Conservation (phyloP, 2,888 invertebrate genomes). For the Andrena dorsata region DNA sequence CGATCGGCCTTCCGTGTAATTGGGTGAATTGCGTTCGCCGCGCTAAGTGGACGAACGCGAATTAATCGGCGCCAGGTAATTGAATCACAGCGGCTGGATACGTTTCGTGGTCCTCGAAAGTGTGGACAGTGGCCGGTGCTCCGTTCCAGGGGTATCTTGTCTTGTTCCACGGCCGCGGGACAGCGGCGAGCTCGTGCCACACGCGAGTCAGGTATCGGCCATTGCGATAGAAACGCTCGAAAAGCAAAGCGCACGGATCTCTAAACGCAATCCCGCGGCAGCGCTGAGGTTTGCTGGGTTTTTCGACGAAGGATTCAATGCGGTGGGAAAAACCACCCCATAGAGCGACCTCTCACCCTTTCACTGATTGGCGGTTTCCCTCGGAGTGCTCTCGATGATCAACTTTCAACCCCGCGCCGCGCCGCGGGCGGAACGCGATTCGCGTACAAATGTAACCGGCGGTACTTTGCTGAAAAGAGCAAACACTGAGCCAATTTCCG, state of each 20-base stretch:
- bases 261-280: slow-evolving; percentile 26
- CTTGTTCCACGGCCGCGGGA: no score
- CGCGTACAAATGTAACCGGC: slow-evolving; percentile 66
- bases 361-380: slow-evolving; percentile 70
- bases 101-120: no score
- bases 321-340: slow-evolving; percentile 5
- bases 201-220: neutral
- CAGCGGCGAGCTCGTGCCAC: no score
- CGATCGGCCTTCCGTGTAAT: slow-evolving; percentile 42
- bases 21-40: slow-evolving; percentile 34
- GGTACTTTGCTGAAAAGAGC: slow-evolving; percentile 64
- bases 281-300: neutral
- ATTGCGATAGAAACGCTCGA: neutral
- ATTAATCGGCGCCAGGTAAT: slow-evolving; percentile 47
- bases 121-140: no score
- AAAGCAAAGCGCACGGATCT: neutral
- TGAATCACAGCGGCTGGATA: slow-evolving; percentile 29
- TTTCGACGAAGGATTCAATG: slow-evolving; percentile 17
- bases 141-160: no score
- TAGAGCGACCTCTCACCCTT: slow-evolving; percentile 33
- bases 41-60: slow-evolving; percentile 33
- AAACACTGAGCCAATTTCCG: slow-evolving; percentile 65
- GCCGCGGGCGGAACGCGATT: slow-evolving; percentile 33
- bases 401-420: slow-evolving; percentile 36
- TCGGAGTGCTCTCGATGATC: slow-evolving; percentile 66